Percentiles rank a stretch among this genome's conserved stretches.
Evolutionary conservation across 1,140 invertebrate genomes (phyloP).

Genomic region (Neotoxoptera formosana): DNA sequence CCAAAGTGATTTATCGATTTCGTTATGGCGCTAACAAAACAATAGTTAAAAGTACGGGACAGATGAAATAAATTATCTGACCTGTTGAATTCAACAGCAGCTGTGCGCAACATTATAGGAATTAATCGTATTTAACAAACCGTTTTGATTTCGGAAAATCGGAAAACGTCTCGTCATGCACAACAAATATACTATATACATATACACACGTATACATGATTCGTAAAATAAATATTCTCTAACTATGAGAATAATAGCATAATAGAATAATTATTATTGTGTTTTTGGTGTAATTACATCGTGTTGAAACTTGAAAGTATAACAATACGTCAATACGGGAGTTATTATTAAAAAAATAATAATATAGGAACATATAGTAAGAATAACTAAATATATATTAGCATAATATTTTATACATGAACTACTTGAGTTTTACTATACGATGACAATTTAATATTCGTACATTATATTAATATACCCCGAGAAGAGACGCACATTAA

Average conservation of each 20-base stretch:
- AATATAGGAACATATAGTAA: not conserved
- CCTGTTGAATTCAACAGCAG: slow-evolving; percentile 26
- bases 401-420: not conserved
- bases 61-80: slow-evolving; percentile 34
- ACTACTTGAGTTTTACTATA: not conserved
- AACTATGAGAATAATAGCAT: not conserved
- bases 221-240: not conserved
- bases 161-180: not conserved
- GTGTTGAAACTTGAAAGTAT: not conserved
- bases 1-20: slow-evolving; percentile 25
- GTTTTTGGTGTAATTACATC: not conserved
- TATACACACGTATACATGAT: not conserved
- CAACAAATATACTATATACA: not conserved
- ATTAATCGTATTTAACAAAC: slow-evolving; percentile 21
- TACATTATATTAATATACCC: not conserved
- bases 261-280: not conserved
- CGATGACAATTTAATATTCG: not conserved
- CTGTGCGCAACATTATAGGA: slow-evolving; percentile 5
- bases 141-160: slow-evolving; percentile 17
- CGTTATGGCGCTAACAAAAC: slow-evolving; percentile 34
- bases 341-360: not conserved
- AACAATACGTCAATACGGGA: not conserved
- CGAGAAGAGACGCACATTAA: not conserved
- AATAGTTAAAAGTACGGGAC: slow-evolving; percentile 17
- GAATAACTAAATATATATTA: not conserved